Conservation (phyloP, 2,888 invertebrate species). For the Lycaena phlaeas region DNA sequence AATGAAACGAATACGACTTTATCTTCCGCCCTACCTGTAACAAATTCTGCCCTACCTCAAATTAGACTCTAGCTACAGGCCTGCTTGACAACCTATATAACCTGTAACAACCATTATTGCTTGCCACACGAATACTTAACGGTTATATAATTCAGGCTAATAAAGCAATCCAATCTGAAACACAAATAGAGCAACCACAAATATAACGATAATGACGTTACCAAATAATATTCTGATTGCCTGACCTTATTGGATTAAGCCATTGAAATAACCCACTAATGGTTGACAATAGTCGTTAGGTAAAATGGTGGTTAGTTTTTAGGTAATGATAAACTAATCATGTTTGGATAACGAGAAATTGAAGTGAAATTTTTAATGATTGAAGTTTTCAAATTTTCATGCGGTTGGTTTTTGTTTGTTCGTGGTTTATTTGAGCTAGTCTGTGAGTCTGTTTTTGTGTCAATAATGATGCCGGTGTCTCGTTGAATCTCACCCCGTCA, state of each 20-base stretch:
- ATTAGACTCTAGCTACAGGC: no score
- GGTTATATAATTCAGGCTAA: conserved; percentile 5
- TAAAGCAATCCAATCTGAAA: conserved; percentile 5
- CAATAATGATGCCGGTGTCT: no score
- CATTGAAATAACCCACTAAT: conserved; percentile 36
- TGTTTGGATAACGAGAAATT: background rate
- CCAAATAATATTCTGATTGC: conserved; percentile 23
- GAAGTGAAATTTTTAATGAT: background rate
- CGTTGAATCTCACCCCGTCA: no score
- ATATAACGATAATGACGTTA: conserved; percentile 10
- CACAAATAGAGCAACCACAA: background rate
- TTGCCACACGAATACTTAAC: no score
- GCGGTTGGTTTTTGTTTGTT: background rate
- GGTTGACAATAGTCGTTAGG: conserved; percentile 35
- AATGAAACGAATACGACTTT: no score
- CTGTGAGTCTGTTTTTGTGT: no score
- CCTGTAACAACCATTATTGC: no score
- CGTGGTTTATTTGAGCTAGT: no score
- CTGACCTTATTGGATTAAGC: conserved; percentile 52
- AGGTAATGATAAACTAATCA: background rate
- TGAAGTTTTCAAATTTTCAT: no score
- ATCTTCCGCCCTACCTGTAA: no score
- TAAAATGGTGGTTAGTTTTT: background rate
- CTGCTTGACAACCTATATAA: no score
- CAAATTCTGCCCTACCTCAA: no score